Conservation (phyloP, 1,140 invertebrate genomes). For the Dendrolimus punctatus region DNA sequence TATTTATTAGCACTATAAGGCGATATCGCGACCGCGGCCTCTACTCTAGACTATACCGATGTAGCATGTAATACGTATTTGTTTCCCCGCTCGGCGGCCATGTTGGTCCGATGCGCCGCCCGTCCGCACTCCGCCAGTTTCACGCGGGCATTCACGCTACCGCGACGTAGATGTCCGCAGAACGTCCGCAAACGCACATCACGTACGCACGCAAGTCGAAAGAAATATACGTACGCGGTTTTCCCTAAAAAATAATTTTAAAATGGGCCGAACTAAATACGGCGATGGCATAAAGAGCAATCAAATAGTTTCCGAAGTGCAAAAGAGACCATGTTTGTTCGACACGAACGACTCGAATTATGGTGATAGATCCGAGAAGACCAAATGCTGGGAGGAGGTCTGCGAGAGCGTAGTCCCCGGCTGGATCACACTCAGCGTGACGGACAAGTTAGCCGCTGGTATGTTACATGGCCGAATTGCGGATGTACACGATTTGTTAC, state of each 20-base stretch:
- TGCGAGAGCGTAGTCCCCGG: constrained; percentile 52
- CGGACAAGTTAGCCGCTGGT: constrained; percentile 55
- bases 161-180: constrained; percentile 10
- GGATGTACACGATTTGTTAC: constrained; percentile 18
- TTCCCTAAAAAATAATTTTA: constrained; percentile 22
- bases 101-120: constrained; percentile 31
- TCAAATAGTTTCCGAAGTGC: constrained; percentile 49
- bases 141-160: constrained; percentile 49
- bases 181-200: constrained; percentile 23
- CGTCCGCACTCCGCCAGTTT: constrained; percentile 52
- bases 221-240: constrained; percentile 7
- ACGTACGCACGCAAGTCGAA: constrained; percentile 23
- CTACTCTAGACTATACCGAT: constrained; percentile 12
- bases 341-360: constrained; percentile 57
- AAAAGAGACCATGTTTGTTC: constrained; percentile 51
- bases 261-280: constrained; percentile 54
- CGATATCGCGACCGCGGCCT: constrained; percentile 38
- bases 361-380: constrained; percentile 54
- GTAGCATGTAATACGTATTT: constrained; percentile 21
- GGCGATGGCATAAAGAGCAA: constrained; percentile 52
- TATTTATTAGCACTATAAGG: constrained; percentile 58
- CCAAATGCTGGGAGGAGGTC: constrained; percentile 56
- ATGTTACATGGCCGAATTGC: constrained; percentile 36
- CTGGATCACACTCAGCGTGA: constrained; percentile 37
- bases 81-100: constrained; percentile 42